phyloP scores from a whole-genome alignment of 2,797 vertebrate genomes.

The Hirundo rustica region DNA sequence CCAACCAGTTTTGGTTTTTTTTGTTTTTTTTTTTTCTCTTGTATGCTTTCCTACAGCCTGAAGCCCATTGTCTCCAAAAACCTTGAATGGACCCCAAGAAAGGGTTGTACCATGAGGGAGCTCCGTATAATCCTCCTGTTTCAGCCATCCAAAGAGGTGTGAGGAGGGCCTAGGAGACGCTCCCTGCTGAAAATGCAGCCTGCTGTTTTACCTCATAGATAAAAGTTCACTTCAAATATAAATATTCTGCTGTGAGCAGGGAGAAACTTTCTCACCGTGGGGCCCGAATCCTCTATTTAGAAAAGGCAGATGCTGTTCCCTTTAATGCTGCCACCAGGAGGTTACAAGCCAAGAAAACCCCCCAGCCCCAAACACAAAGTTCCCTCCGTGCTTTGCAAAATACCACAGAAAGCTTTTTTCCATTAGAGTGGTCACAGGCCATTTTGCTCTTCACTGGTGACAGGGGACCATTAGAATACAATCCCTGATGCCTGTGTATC shows the following conservation, averaged over 20 bases:
- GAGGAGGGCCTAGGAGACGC: rapidly evolving
- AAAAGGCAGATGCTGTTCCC: not conserved
- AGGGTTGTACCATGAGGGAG: no score
- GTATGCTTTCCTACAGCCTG: not conserved
- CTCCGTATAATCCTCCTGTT: not conserved
- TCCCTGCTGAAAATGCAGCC: not conserved
- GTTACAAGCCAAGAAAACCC: not conserved
- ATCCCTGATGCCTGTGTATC: slow-evolving; percentile 34
- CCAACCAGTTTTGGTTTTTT: not conserved
- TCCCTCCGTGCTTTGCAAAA: not conserved
- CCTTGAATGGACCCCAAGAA: not conserved
- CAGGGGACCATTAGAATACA: slow-evolving; percentile 54
- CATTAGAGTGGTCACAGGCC: slow-evolving; percentile 50
- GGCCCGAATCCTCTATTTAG: not conserved
- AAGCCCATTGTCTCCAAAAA: not conserved
- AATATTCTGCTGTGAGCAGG: not conserved
- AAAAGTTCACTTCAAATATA: not conserved
- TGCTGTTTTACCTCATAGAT: not conserved
- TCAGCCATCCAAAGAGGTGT: not conserved
- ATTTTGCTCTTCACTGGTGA: slow-evolving; percentile 53
- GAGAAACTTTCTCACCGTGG: not conserved
- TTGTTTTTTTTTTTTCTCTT: not conserved
- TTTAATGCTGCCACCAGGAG: not conserved
- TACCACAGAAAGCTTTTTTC: slow-evolving; percentile 46
- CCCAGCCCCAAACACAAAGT: not conserved